Evolutionary conservation across 2,888 invertebrate genomes (phyloP).

Genomic region (Microctonus brassicae): DNA sequence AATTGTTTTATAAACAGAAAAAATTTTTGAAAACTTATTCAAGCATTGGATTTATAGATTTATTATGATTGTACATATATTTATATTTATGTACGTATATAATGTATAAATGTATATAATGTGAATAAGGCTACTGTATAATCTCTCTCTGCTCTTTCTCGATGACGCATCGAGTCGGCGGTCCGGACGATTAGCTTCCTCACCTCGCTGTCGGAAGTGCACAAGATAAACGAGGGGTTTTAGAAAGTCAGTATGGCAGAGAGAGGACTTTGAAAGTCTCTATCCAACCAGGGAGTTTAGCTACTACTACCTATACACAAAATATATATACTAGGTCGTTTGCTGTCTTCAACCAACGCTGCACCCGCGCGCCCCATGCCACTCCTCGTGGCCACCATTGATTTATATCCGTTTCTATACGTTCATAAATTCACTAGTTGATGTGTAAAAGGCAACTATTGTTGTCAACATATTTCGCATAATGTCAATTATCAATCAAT

Average conservation of each 20-base stretch:
- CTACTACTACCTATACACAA: slow-evolving; percentile 18
- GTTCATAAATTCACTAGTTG: slow-evolving; percentile 41
- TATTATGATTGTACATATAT: background rate
- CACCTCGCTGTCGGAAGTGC: slow-evolving; percentile 41
- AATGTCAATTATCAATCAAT: background rate
- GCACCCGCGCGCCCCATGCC: slow-evolving; percentile 35
- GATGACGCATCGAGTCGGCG: slow-evolving; percentile 35
- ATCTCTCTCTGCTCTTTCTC: background rate
- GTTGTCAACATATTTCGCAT: background rate
- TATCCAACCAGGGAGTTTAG: slow-evolving; percentile 32
- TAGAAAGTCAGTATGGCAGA: slow-evolving; percentile 28
- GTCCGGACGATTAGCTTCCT: slow-evolving; percentile 42
- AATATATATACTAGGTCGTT: background rate
- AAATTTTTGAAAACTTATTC: background rate
- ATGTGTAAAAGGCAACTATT: slow-evolving; percentile 32
- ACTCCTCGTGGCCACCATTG: slow-evolving; percentile 25
- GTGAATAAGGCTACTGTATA: background rate
- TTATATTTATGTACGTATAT: background rate
- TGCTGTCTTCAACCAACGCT: slow-evolving; percentile 31
- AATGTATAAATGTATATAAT: background rate
- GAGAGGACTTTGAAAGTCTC: slow-evolving; percentile 29
- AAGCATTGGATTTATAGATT: background rate
- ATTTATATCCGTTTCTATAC: slow-evolving; percentile 38
- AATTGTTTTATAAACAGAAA: too few species aligned
- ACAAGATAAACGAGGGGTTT: slow-evolving; percentile 41